Conservation (phyloP, 2,888 invertebrate species). For the Rhogogaster chlorosoma region DNA sequence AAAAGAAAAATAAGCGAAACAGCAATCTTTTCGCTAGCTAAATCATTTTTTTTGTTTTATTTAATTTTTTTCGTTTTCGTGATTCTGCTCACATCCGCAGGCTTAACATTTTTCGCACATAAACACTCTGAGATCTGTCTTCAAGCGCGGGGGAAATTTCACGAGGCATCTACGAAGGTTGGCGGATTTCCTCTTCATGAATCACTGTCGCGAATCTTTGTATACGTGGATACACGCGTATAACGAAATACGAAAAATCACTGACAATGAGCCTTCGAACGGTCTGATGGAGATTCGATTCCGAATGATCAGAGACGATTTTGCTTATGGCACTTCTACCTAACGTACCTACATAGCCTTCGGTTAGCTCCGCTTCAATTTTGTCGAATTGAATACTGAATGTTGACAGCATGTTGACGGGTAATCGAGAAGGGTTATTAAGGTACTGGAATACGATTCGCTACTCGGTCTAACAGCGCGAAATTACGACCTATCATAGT, state of each 20-base stretch:
- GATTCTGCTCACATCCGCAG: background rate
- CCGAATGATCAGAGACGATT: background rate
- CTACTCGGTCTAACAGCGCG: background rate
- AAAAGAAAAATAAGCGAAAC: background rate
- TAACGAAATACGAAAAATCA: background rate
- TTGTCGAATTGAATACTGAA: background rate
- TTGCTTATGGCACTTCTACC: background rate
- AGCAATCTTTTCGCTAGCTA: background rate
- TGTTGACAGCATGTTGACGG: slow-evolving; percentile 2
- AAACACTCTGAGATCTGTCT: background rate
- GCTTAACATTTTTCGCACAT: background rate
- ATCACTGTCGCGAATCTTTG: background rate
- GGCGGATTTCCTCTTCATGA: background rate
- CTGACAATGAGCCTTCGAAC: slow-evolving; percentile 11
- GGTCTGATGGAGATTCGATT: slow-evolving; percentile 4
- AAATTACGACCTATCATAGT: background rate
- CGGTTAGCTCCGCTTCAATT: background rate
- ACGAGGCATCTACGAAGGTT: background rate
- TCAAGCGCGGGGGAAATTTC: background rate
- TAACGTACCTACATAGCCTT: background rate
- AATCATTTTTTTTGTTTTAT: background rate
- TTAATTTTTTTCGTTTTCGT: too few species aligned
- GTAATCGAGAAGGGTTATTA: slow-evolving; percentile 13
- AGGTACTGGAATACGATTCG: background rate
- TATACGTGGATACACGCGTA: background rate